Conservation (phyloP, 2,888 invertebrate species). For the Lepidonotus clava region DNA sequence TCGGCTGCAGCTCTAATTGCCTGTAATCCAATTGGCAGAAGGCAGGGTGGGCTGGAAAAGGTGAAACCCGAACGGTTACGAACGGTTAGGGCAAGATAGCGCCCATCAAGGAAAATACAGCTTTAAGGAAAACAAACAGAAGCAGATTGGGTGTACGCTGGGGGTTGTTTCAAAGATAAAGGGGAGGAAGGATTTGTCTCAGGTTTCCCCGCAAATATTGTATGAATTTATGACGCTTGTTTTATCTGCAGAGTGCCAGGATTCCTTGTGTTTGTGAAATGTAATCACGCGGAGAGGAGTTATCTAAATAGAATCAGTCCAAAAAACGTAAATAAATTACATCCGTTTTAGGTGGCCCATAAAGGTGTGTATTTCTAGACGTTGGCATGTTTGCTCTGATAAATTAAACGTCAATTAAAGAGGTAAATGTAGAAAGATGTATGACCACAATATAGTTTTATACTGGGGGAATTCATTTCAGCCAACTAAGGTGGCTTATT, state of each 20-base stretch:
- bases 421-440: neutral
- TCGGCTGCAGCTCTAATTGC: slow-evolving; percentile 19
- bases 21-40: slow-evolving; percentile 34
- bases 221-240: neutral
- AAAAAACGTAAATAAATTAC: neutral
- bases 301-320: slow-evolving; percentile 1
- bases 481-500: neutral
- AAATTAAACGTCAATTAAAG: neutral
- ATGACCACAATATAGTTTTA: slow-evolving; percentile 8
- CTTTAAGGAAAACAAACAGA: neutral
- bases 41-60: neutral
- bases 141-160: neutral
- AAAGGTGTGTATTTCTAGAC: no score
- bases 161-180: neutral
- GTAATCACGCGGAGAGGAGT: no score
- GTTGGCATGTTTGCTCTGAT: no score
- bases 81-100: neutral
- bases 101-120: neutral
- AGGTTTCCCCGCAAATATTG: neutral
- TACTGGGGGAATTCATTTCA: neutral
- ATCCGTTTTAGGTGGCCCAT: neutral
- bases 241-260: neutral
- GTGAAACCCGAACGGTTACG: neutral
- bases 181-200: neutral
- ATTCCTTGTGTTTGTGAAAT: neutral